Percentiles rank a stretch among this genome's conserved stretches.
phyloP scores from a whole-genome alignment of 2,797 vertebrate species.

The Pseudotriccus pelzelni region DNA sequence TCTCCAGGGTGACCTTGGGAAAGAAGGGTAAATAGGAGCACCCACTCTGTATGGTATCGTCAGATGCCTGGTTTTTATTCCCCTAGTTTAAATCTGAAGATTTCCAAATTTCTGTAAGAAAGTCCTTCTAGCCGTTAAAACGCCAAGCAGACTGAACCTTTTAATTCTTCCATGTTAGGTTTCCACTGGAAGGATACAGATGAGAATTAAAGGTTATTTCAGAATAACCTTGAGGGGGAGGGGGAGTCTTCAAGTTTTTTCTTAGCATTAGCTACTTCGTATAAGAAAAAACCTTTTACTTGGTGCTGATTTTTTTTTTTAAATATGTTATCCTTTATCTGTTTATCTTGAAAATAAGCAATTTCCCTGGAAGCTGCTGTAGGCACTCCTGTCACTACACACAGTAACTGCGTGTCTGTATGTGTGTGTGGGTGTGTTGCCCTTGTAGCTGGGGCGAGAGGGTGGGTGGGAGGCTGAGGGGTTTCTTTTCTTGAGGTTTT shows the following conservation, averaged over 20 bases:
- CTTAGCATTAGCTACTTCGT: not conserved
- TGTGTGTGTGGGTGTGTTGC: conserved; percentile 20
- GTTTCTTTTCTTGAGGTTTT: not conserved
- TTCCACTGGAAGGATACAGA: not conserved
- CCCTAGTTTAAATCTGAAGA: not conserved
- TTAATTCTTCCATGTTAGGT: not conserved
- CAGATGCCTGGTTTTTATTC: not conserved
- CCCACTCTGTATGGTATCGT: not conserved
- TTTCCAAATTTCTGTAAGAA: not conserved
- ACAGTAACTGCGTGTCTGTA: not conserved
- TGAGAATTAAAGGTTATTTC: not conserved
- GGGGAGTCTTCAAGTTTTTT: not conserved
- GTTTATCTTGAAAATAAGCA: not conserved
- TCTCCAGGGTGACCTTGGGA: not conserved
- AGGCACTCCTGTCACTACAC: not conserved
- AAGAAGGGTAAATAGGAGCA: not conserved
- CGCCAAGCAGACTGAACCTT: not conserved
- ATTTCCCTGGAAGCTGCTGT: not conserved
- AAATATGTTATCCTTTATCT: not conserved
- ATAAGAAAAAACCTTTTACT: not conserved
- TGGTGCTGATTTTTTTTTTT: not conserved
- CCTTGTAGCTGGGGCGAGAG: not conserved
- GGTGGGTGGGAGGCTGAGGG: not conserved
- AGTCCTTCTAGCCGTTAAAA: not conserved
- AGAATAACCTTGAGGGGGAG: not conserved